Percentiles rank a stretch among this genome's conserved stretches.
Conservation (phyloP, 2,888 invertebrate species). For the Phalangium opilio region DNA sequence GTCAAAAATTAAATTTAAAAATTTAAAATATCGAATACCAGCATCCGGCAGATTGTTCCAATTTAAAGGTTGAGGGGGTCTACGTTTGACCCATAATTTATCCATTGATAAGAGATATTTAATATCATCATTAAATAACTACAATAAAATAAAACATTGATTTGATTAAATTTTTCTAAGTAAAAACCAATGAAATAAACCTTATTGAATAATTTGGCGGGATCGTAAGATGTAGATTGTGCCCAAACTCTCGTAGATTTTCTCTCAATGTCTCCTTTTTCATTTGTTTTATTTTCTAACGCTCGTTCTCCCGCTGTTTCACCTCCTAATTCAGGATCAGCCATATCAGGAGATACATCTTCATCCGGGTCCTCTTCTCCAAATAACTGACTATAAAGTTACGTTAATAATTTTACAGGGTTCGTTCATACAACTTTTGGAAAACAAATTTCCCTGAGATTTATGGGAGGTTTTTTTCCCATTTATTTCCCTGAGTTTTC, state of each 20-base stretch:
- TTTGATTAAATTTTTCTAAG: neutral
- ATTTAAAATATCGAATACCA: conserved; percentile 24
- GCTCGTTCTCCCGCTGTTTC: conserved; percentile 25
- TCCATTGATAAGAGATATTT: conserved; percentile 85
- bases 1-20: conserved; percentile 3
- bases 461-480: no score
- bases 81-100: conserved; percentile 81
- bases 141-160: conserved; percentile 13
- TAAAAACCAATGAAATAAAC: conserved; percentile 16
- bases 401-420: no score
- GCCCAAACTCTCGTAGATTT: conserved; percentile 79
- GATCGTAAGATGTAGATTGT: conserved; percentile 59
- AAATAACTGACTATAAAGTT: conserved; percentile 79
- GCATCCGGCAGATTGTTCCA: conserved; percentile 46
- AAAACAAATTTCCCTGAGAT: no score
- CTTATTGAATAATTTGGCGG: conserved; percentile 73
- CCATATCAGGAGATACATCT: conserved; percentile 93
- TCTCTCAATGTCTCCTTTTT: conserved; percentile 40
- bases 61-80: conserved; percentile 59
- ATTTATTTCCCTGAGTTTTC: no score
- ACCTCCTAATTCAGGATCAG: conserved; percentile 78
- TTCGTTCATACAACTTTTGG: no score
- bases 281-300: conserved; percentile 30
- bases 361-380: conserved; percentile 91
- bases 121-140: conserved; percentile 83